Conservation (phyloP, 35 echinoderm and acorn worm species). For the Eucidaris tribuloides region DNA sequence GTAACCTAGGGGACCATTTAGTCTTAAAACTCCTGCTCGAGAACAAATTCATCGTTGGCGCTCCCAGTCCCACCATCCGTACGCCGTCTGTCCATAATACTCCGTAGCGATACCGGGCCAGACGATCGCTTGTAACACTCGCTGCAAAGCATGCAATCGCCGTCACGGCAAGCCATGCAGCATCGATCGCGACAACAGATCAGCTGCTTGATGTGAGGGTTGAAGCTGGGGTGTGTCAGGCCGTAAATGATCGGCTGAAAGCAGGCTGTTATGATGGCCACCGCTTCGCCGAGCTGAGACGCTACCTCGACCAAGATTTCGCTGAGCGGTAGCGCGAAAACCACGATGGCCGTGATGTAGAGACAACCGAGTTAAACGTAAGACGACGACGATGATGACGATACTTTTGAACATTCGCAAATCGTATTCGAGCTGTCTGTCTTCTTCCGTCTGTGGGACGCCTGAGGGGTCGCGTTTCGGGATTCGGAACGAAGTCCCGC, state of each 20-base stretch:
- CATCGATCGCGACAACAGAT: neutral
- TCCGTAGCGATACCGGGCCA: neutral
- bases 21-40: no score
- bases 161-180: neutral
- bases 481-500: neutral
- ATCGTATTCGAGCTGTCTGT: no score
- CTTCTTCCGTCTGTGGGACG: no score
- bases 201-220: neutral
- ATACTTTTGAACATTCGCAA: neutral
- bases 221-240: conserved; percentile 11
- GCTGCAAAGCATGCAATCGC: neutral
- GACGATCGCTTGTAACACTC: neutral
- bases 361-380: conserved; percentile 8
- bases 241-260: neutral
- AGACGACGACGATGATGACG: neutral
- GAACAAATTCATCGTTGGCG: neutral
- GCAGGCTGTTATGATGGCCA: conserved; percentile 6
- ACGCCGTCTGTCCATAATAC: neutral
- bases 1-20: no score
- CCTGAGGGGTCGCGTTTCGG: neutral
- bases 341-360: neutral
- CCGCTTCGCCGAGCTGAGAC: neutral
- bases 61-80: neutral
- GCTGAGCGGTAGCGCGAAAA: neutral
- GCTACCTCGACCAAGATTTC: neutral